Base-by-base conservation (phyloP, 2,888 invertebrate genomes). In the Atethmia centrago region DNA sequence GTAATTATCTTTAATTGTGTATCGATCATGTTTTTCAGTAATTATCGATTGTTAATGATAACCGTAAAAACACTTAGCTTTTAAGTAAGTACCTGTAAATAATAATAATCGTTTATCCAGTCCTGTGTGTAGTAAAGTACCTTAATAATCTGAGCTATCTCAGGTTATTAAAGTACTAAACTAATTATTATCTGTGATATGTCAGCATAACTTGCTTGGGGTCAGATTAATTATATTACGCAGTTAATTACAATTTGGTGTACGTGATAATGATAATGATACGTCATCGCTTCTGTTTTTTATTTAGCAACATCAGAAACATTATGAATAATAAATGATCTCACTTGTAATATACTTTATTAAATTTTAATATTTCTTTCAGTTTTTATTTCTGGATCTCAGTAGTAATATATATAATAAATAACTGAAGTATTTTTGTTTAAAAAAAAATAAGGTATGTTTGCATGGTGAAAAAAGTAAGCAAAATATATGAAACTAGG, bases 221-320 rank as follows among this genome's bases (percentile, higher is more conserved):
- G 70, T 70, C 79, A 64, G 70, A 61, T 76, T 40, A 80, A 12
- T 63, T 10, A 36, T 55, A 80, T 69, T 75, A 79, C 77, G 67
- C 36, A n/a, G 55, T 56, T 19, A 14, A 9, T 61, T 55, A 78
- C 53, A 40, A 51, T 31, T 53, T 64, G 19, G 31, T 64, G 56
- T 59, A 58, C 51, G 56, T 79, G 65, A 31, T 65, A 53, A n/a
- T n/a, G 64, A 31, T 64, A 53, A 28, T 53, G 21, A 21, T 36
- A 67, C 14, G 28, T 67, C 28, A 75, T 36, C 16, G 21, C 42
- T 66, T 68, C 77, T 77, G 51, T 77, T 74, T 55, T 72, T n/a
- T n/a, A n/a, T n/a, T n/a, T n/a, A n/a, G n/a, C n/a, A n/a, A n/a
- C n/a, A n/a, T n/a, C n/a, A n/a, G n/a, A n/a, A n/a, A n/a, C n/a